Evolutionary conservation across 2,888 invertebrate species (phyloP), one percentile per base, ranked within the genome.

Genomic region (Cephus spinipes): DNA sequence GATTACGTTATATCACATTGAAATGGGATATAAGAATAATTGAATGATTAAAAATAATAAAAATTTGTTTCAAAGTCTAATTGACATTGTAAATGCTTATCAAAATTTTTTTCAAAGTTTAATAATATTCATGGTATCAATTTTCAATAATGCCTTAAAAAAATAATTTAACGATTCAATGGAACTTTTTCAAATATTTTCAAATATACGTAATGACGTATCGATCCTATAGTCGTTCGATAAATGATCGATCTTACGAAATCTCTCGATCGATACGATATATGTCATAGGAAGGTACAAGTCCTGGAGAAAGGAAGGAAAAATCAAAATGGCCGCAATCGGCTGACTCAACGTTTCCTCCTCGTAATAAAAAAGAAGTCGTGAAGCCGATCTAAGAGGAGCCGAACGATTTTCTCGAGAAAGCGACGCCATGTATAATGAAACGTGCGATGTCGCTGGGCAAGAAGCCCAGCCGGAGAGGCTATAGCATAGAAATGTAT

Each of bases 401-500:
- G 55, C 9, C 23, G 55, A 55, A 55, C 9, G 23, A 55, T 55
- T 55, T 55, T 55, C 55, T 55, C 23, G 55, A 55, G 55, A 55
- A 55, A 55, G 23, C 55, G 55, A 55, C 55, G 55, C 55, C 55
- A 55, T 55, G 55, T 68, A 55, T 68, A 73, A 68, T 15, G 33
- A 55, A 75, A 73, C 23, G 78, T 73, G 73, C 9, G 34, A 31
- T 69, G 77, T 40, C 35, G 76, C 76, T 71, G 77, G 77, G 75
- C 69, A 71, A 79, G 76, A 86, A 88, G 84, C 89, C 84, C 87
- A 86, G 88, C 88, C 89, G 88, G 88, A 55, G 84, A 80, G 79
- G 80, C 82, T 83, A 76, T 81, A 82, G 81, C 82, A 86, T 89
- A 87, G 88, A 88, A 89, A 87, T 88, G 88, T 88, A 88, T 88